Evolutionary conservation across 2,113 vertebrate genomes (phyloP).

Genomic region (Barbus barbus): DNA sequence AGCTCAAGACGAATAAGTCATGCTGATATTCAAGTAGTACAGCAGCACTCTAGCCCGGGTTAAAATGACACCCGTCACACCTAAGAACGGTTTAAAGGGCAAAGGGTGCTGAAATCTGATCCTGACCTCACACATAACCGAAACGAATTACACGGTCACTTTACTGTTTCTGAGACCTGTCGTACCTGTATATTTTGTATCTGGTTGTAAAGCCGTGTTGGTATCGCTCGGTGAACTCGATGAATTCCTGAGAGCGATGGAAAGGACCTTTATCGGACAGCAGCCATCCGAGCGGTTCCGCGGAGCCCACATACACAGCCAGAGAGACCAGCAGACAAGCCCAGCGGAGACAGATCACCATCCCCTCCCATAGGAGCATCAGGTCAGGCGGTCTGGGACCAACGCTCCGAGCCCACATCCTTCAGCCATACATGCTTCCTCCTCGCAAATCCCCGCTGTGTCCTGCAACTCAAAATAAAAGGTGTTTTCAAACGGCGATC

Average conservation of each 20-base stretch:
- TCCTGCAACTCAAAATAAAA: background rate
- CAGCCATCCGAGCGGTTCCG: slow-evolving; percentile 75
- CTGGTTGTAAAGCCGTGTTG: slow-evolving; percentile 78
- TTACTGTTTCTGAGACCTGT: background rate
- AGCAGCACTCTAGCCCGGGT: background rate
- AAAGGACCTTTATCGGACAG: slow-evolving; percentile 83
- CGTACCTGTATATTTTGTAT: slow-evolving; percentile 85
- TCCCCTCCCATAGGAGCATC: slow-evolving; percentile 92
- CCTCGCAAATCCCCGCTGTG: slow-evolving; percentile 70
- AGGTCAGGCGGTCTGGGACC: slow-evolving; percentile 90
- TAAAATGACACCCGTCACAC: background rate
- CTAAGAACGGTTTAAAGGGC: background rate
- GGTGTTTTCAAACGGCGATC: slow-evolving; percentile 7
- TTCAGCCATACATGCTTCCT: slow-evolving; percentile 92
- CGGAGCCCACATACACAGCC: slow-evolving; percentile 75
- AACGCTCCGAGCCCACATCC: slow-evolving; percentile 91
- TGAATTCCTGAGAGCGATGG: slow-evolving; percentile 79
- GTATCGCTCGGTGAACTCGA: slow-evolving; percentile 78
- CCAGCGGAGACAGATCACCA: slow-evolving; percentile 89
- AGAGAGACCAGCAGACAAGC: slow-evolving; percentile 78
- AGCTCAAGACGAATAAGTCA: background rate
- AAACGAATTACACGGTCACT: background rate
- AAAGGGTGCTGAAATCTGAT: background rate
- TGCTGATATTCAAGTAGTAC: background rate
- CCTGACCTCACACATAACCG: background rate